Evolutionary conservation across 2,888 invertebrate species (phyloP), one percentile per base, ranked within the genome.

Genomic region (Eristalis intricaria): DNA sequence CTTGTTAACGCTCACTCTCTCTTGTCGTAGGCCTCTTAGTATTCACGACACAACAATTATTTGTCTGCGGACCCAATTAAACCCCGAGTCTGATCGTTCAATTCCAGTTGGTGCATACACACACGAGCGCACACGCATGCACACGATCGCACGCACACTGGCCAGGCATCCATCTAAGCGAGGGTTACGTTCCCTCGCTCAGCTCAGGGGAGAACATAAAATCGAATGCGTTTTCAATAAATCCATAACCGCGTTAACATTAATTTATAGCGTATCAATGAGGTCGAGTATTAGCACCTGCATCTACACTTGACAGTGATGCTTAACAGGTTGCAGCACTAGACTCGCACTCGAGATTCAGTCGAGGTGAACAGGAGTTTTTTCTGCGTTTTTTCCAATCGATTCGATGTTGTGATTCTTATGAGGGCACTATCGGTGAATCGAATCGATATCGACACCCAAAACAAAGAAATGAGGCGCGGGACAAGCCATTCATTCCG

Each of bases 201-300:
- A 32, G 32, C 32, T 32, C 0, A 8, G 38, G 38, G 22, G 32
- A 43, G 60, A 71, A 40, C 50, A 71, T 71, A 65, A 71, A 79
- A 71, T 56, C 60, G 26, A 79, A 79, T 79, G 79, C 65, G 71
- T 79, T 79, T 73, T 60, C 79, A 71, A 73, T 79, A 73, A 70
- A 64, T 70, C 70, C 63, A 78, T 71, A 78, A 65, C 58, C 60
- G 19, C 43, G 70, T 65, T 73, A 43, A 35, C 35, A 63, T 23
- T 56, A 70, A 68, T 64, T 70, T 64, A 78, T 56, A 56, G 60
- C 63, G 56, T 19, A 66, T 56, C 65, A 15, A 73, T 79, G 71
- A 66, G 71, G 71, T 73, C 71, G 29, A 35, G 60, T 61, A n/a
- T 50, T 63, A 38, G 50, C 61, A 61, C 71, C 71, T 71, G 71